A percentile compares a stretch with the other conserved stretches of the same genome.
Conservation (phyloP, 1,140 invertebrate species). For the Himalopsyche phryganea region DNA sequence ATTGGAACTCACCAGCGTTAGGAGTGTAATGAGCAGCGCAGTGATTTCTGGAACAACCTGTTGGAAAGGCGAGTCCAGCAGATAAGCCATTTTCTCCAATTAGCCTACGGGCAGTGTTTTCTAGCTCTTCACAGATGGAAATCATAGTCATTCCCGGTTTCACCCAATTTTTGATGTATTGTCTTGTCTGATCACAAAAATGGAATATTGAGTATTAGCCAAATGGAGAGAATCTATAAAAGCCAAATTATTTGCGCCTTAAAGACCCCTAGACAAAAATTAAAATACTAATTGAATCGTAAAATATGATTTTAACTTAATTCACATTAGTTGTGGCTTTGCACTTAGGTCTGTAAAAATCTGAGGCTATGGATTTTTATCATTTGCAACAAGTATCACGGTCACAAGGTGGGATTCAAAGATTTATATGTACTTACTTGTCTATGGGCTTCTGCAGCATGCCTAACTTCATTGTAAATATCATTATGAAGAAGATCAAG, state of each 20-base stretch:
- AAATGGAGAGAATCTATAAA: too few species aligned
- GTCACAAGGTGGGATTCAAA: too few species aligned
- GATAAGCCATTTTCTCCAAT: conserved; percentile 95
- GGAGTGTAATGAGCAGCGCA: conserved; percentile 99
- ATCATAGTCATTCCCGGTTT: conserved; percentile 99
- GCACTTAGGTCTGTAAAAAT: too few species aligned
- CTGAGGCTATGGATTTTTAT: too few species aligned
- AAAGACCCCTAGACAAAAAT: too few species aligned
- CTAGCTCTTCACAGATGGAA: conserved; percentile 96
- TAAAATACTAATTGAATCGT: too few species aligned
- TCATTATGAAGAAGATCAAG: conserved; percentile 79
- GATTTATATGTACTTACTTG: too few species aligned
- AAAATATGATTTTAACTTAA: too few species aligned
- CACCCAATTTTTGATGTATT: conserved; percentile 87
- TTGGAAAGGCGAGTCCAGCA: conserved; percentile 97
- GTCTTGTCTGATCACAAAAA: conserved; percentile 64
- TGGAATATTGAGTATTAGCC: too few species aligned
- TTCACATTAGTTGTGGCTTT: too few species aligned
- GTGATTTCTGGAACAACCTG: conserved; percentile 97
- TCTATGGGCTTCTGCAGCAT: conserved; percentile 96
- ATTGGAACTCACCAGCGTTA: conserved; percentile 70
- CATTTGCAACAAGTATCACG: too few species aligned
- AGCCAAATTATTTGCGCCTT: too few species aligned
- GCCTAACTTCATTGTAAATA: conserved; percentile 91
- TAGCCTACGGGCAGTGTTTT: conserved; percentile 83